Evolutionary conservation across 1,140 invertebrate genomes (phyloP).

Genomic region (Leptoteleia sp.): DNA sequence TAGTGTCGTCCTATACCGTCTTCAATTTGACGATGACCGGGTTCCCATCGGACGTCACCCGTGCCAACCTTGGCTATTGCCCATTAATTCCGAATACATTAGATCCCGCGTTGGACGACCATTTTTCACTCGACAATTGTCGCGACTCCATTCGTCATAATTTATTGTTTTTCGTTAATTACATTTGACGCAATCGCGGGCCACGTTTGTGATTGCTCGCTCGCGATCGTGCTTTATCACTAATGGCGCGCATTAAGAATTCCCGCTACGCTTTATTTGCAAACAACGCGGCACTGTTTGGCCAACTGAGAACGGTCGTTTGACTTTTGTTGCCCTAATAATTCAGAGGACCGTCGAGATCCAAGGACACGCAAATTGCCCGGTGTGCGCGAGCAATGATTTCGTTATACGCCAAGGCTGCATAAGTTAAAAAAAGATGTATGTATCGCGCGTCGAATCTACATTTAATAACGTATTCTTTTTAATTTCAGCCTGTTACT

Average conservation of each 20-base stretch:
- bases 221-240: constrained; percentile 7
- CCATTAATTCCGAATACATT: constrained; percentile 51
- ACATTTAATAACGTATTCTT: constrained; percentile 43
- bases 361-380: constrained; percentile 47
- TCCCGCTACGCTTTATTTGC: constrained; percentile 25
- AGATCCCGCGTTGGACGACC: constrained; percentile 5
- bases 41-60: constrained; percentile 48
- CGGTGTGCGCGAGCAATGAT: constrained; percentile 31
- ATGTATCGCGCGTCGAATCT: constrained; percentile 39
- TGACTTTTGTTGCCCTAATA: constrained; percentile 62
- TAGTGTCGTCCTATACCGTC: constrained; percentile 21
- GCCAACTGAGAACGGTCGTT: constrained; percentile 51
- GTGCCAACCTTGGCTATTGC: constrained; percentile 49
- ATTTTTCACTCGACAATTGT: background rate
- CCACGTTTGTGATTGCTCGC: too few species aligned
- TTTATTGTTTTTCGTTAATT: too few species aligned
- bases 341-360: constrained; percentile 53
- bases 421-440: constrained; percentile 49
- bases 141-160: background rate
- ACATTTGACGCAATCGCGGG: background rate
- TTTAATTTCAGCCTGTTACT: constrained; percentile 23
- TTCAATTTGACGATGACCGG: constrained; percentile 42
- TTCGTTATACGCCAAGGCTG: constrained; percentile 36
- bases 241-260: constrained; percentile 12
- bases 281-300: constrained; percentile 45